Conservation (phyloP, 2,797 vertebrate genomes). For the Apodemus agrarius region DNA sequence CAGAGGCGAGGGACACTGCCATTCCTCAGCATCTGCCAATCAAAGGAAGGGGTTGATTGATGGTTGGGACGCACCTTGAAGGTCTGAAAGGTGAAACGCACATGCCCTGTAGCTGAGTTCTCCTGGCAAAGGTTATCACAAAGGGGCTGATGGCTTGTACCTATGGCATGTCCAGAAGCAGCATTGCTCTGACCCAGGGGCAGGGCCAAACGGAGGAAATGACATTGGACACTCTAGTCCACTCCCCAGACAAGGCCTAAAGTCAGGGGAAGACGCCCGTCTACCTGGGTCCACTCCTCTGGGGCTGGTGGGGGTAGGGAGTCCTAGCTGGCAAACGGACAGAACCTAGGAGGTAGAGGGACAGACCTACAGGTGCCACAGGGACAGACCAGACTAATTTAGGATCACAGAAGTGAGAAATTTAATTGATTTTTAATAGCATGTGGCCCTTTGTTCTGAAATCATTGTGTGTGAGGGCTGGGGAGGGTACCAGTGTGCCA, state of each 20-base stretch:
- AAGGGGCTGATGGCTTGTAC: background rate
- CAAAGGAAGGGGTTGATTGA: background rate
- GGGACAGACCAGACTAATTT: constrained; percentile 78
- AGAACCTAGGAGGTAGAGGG: constrained; percentile 16
- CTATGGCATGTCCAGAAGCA: background rate
- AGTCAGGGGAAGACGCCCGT: background rate
- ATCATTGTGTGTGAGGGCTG: background rate
- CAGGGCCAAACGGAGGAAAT: background rate
- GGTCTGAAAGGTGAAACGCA: background rate
- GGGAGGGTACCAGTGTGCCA: background rate
- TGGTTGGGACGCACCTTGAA: background rate
- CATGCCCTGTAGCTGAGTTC: background rate
- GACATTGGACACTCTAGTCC: background rate
- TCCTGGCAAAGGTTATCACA: background rate
- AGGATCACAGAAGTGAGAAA: constrained; percentile 71
- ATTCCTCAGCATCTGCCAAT: background rate
- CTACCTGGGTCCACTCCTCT: background rate
- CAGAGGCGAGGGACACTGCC: background rate
- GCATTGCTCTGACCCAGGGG: too few species aligned
- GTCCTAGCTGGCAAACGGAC: background rate
- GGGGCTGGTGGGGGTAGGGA: background rate
- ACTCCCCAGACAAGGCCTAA: background rate
- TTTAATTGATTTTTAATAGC: constrained; percentile 82
- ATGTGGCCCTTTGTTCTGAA: constrained; percentile 78
- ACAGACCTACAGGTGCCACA: constrained; percentile 57